Conservation (phyloP, 2,797 vertebrate genomes). For the Eospalax fontanierii region DNA sequence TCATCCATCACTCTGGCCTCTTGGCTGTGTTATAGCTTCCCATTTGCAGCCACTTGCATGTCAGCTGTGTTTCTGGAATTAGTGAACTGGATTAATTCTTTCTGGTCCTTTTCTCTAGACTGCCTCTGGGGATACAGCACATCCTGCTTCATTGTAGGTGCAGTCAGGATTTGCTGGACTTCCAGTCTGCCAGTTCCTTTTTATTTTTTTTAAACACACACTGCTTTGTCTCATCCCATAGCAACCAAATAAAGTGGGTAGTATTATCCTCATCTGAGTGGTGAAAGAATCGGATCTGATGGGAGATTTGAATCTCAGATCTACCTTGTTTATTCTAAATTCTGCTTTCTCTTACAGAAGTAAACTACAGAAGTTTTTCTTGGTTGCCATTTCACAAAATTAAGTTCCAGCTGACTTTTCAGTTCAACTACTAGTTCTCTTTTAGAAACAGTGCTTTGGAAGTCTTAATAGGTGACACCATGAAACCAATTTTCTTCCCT, state of each 20-base stretch:
- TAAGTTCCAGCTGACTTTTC: constrained; percentile 33
- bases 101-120: background rate
- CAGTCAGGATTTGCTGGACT: background rate
- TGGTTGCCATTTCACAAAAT: background rate
- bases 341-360: background rate
- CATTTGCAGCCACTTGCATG: constrained; percentile 1
- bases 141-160: background rate
- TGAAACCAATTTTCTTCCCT: background rate
- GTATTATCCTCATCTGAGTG: constrained; percentile 11
- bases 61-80: constrained; percentile 35
- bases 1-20: constrained; percentile 70
- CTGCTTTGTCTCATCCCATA: background rate
- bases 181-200: background rate
- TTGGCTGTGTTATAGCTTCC: constrained; percentile 62
- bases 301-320: constrained; percentile 27
- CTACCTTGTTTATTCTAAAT: constrained; percentile 39
- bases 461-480: background rate
- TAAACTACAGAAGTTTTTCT: background rate
- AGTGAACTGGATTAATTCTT: constrained; percentile 30
- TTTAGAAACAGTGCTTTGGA: constrained; percentile 49
- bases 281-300: background rate
- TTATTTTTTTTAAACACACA: background rate
- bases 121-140: background rate
- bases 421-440: constrained; percentile 40
- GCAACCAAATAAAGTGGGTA: background rate